Evolutionary conservation across 2,888 invertebrate species (phyloP), one percentile per base, ranked within the genome.

Genomic region (Papilio elwesi): DNA sequence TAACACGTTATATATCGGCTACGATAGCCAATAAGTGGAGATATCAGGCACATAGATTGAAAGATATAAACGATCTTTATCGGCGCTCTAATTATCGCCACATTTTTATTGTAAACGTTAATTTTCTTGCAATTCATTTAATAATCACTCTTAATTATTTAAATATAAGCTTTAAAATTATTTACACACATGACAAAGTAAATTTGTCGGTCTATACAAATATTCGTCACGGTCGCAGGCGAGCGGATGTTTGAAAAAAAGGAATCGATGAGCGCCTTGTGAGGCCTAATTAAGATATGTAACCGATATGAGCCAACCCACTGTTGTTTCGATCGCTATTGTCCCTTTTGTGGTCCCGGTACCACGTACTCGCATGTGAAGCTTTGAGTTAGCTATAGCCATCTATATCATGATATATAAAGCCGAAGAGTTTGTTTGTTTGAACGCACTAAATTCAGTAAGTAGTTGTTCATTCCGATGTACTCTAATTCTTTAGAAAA

Each of bases 241-340:
- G 84, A 79, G 81, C 85, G 85, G 85, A 87, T 86, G 87, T 81
- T 82, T 59, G n/a, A 65, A 69, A 84, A 88, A 89, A 88, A 85
- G 84, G 82, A 83, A 82, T 82, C 82, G 83, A 83, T 83, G 84
- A 82, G 85, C 92, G 86, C 87, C 90, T 87, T 93, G 93, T 93
- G 93, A 80, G 93, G 93, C 86, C 92, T 92, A 93, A 93, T 93
- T 93, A 93, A 93, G 93, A 93, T 93, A 92, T 93, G 92, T 91
- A 92, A 91, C 84, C 87, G 88, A 89, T 85, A 87, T 81, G 85
- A 81, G 57, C 86, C 87, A 83, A 82, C 92, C 91, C 92, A 90
- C 87, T 86, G 86, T 86, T 87, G 86, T 85, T 87, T 83, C 85
- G 85, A 84, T 80, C 85, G 85, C 87, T 87, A 90, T 91, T 91